These are phyloP conservation scores for Haemorhous mexicanus DNA, from an alignment of 2,113 vertebrate species.

Conservation along the genomic window DNA sequence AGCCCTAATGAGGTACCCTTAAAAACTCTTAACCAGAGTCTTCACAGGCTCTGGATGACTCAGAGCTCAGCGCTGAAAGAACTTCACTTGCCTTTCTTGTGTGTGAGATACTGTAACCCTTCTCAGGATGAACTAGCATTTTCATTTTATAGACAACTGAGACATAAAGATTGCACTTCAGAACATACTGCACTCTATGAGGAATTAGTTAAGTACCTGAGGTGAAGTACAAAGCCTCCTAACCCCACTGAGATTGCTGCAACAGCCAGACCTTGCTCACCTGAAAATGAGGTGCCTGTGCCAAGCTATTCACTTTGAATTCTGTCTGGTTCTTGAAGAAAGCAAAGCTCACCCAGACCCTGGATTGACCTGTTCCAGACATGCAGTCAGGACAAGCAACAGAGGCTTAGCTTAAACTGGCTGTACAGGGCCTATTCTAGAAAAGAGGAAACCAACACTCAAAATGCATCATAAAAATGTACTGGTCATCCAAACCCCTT, in stretches of 20 bases:
- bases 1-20: background rate
- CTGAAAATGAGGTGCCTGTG: background rate
- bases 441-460: background rate
- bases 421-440: background rate
- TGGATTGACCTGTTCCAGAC: background rate
- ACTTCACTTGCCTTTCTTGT: background rate
- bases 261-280: background rate
- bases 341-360: background rate
- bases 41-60: background rate
- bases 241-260: background rate
- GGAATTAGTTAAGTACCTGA: background rate
- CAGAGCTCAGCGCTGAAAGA: background rate
- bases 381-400: background rate
- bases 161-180: background rate
- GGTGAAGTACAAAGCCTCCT: background rate
- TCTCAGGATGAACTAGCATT: background rate
- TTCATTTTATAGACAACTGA: background rate
- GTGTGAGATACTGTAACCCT: background rate
- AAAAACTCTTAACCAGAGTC: background rate
- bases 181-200: background rate
- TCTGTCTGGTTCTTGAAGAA: background rate
- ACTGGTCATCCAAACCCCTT: background rate
- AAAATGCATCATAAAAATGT: background rate
- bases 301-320: background rate
- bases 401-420: background rate